Conservation (phyloP, 2,113 vertebrate species). For the Mungos mungo region DNA sequence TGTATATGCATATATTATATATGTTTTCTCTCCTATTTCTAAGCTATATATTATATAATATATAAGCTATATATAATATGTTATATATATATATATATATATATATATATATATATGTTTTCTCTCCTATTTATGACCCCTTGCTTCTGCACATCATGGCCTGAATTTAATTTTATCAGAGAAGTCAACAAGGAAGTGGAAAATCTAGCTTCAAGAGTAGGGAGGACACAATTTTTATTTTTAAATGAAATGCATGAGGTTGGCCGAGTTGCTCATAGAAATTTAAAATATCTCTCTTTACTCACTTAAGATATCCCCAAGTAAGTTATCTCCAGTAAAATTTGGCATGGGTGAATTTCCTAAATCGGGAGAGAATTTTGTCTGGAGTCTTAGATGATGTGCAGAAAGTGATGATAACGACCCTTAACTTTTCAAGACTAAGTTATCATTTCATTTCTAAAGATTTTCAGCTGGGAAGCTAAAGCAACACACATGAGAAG, state of each 20-base stretch:
- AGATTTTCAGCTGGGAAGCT: background rate
- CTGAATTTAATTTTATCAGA: background rate
- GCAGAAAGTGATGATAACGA: background rate
- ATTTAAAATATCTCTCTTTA: background rate
- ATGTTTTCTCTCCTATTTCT: no score
- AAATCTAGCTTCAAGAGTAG: background rate
- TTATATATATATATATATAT: no score
- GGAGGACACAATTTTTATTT: constrained; percentile 7
- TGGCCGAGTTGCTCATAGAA: background rate
- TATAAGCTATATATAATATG: no score
- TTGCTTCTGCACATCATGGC: background rate
- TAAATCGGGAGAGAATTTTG: background rate
- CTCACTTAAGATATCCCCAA: background rate
- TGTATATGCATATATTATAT: no score
- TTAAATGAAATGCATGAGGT: background rate
- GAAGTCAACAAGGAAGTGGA: background rate
- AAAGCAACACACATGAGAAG: background rate
- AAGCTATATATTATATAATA: no score
- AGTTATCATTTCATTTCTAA: background rate
- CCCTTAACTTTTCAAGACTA: background rate
- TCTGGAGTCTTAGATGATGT: background rate
- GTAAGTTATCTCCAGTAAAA: background rate
- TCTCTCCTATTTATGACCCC: constrained; percentile 10
- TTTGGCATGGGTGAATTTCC: background rate
- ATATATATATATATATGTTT: background rate